Evolutionary conservation across 2,888 invertebrate species (phyloP).

Genomic region (Entomobrya multifasciata): DNA sequence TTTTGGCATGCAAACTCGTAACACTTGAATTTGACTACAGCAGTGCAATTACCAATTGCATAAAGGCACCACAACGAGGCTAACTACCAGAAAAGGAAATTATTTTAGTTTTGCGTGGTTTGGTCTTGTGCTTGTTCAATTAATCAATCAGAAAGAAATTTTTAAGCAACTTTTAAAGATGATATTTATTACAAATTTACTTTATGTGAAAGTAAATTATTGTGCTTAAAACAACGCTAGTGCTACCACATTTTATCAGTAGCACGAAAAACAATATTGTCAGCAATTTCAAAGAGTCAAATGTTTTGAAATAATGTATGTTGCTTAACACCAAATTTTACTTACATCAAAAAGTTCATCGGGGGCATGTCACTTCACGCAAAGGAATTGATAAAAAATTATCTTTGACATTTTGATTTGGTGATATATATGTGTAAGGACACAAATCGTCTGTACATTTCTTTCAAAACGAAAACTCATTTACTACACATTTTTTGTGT

Average conservation of each 20-base stretch:
- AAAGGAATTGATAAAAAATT: slow-evolving; percentile 44
- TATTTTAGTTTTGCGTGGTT: background rate
- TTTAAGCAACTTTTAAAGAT: slow-evolving; percentile 14
- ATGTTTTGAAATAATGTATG: slow-evolving; percentile 46
- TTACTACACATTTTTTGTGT: background rate
- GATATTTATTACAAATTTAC: slow-evolving; percentile 21
- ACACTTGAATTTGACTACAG: background rate
- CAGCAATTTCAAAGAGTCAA: too few species aligned
- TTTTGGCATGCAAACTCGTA: background rate
- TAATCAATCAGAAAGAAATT: slow-evolving; percentile 1
- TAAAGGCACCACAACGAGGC: background rate
- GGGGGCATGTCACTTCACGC: slow-evolving; percentile 67
- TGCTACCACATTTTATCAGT: background rate
- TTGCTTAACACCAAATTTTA: slow-evolving; percentile 59
- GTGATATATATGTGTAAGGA: background rate
- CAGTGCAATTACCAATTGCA: background rate
- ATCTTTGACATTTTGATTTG: slow-evolving; percentile 29
- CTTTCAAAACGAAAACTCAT: background rate
- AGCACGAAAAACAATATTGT: too few species aligned
- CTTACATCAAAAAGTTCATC: slow-evolving; percentile 53
- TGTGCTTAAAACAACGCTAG: slow-evolving; percentile 19
- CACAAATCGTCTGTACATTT: background rate
- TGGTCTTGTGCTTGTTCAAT: background rate
- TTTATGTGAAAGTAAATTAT: slow-evolving; percentile 36
- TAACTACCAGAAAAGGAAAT: background rate